Conservation (phyloP, 2,797 vertebrate species). For the Peromyscus attwateri region DNA sequence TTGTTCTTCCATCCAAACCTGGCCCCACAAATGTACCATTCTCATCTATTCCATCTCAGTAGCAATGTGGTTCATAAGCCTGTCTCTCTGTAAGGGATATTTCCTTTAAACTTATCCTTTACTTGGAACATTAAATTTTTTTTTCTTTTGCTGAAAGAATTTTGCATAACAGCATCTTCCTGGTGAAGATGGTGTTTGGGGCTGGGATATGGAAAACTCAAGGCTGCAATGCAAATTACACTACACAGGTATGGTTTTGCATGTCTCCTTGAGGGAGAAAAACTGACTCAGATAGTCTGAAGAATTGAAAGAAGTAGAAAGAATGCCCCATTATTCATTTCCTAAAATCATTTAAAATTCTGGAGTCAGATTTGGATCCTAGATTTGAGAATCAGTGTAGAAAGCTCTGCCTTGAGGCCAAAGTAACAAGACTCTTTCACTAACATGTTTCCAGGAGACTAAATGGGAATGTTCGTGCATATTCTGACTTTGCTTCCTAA, state of each 20-base stretch:
- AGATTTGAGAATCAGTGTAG: background rate
- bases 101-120: background rate
- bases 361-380: background rate
- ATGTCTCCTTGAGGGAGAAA: background rate
- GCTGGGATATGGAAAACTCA: background rate
- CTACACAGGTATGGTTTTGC: background rate
- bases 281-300: background rate
- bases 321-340: background rate
- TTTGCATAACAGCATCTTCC: background rate
- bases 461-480: background rate
- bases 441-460: background rate
- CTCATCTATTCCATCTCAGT: background rate
- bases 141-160: slow-evolving; percentile 12
- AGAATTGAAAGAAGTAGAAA: background rate
- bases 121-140: background rate
- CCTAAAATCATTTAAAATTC: background rate
- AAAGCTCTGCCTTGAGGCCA: background rate
- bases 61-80: background rate
- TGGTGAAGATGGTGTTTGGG: background rate
- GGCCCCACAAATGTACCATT: background rate
- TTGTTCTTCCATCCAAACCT: background rate
- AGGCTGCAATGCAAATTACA: background rate
- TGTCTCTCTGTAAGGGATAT: background rate
- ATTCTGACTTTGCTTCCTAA: background rate
- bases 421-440: background rate